These are phyloP conservation scores for Phyllotis vaccarum DNA, from an alignment of 2,797 vertebrate species.

Conservation along the genomic window DNA sequence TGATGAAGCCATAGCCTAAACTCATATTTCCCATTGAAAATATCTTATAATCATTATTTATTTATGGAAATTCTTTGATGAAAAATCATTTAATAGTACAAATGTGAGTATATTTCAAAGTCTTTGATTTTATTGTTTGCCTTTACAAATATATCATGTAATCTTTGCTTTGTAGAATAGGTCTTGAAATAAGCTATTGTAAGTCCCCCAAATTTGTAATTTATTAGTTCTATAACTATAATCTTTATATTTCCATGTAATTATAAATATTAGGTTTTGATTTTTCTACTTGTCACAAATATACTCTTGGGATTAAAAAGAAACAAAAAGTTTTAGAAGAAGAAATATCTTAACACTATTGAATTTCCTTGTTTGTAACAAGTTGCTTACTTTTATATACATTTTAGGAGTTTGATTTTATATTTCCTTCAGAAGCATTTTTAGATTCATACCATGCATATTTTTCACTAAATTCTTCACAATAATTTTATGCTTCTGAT, in stretches of 20 bases:
- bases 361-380: neutral
- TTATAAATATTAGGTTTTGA: neutral
- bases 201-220: neutral
- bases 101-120: neutral
- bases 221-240: neutral
- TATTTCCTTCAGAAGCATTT: neutral
- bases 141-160: neutral
- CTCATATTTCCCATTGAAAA: neutral
- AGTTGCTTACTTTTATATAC: neutral
- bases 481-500: neutral
- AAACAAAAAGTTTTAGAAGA: neutral
- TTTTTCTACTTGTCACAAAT: neutral
- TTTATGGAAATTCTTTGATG: neutral
- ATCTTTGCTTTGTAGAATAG: neutral
- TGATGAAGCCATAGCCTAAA: neutral
- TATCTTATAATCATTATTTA: neutral
- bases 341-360: neutral
- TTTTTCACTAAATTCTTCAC: neutral
- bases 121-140: neutral
- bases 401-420: neutral
- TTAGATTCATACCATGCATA: neutral
- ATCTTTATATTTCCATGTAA: neutral
- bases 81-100: neutral
- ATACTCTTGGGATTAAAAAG: neutral
- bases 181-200: neutral